Conservation (phyloP, 2,888 invertebrate species). For the Scaptomyza caliginosa region DNA sequence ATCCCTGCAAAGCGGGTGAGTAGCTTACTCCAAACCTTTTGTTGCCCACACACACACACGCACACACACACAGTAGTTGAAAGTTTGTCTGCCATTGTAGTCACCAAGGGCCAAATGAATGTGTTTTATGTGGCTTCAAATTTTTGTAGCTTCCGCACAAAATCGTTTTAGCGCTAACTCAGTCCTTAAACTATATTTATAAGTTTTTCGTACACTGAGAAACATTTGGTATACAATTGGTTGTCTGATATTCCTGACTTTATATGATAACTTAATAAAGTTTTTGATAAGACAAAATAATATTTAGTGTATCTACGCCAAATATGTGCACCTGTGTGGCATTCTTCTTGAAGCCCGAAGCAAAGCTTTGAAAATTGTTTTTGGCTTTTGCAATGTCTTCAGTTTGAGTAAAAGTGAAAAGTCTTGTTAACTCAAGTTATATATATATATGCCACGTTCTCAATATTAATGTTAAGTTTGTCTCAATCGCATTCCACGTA, state of each 20-base stretch:
- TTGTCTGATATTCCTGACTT: no score
- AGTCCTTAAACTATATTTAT: slow-evolving; percentile 25
- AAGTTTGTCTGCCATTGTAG: background rate
- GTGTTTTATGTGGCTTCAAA: slow-evolving; percentile 11
- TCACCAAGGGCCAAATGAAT: slow-evolving; percentile 5
- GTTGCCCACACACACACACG: background rate
- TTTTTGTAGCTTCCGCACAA: slow-evolving; percentile 27
- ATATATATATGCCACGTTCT: slow-evolving; percentile 15
- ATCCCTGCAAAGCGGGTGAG: slow-evolving; percentile 95
- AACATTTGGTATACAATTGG: background rate
- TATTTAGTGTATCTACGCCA: no score
- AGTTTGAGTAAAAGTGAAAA: slow-evolving; percentile 69
- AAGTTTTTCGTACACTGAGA: background rate
- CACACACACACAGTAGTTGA: background rate
- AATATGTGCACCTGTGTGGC: background rate
- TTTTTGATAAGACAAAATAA: no score
- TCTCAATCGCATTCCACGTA: slow-evolving; percentile 7
- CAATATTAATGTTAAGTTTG: slow-evolving; percentile 10
- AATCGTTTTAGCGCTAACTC: slow-evolving; percentile 40
- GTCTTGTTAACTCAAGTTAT: slow-evolving; percentile 63
- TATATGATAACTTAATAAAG: no score
- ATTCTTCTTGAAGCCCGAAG: slow-evolving; percentile 23
- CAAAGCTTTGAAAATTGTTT: slow-evolving; percentile 56
- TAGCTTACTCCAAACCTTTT: slow-evolving; percentile 33
- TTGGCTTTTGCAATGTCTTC: slow-evolving; percentile 43